Base-by-base conservation (phyloP, 2,888 invertebrate species). In the Opisthograptis luteolata region DNA sequence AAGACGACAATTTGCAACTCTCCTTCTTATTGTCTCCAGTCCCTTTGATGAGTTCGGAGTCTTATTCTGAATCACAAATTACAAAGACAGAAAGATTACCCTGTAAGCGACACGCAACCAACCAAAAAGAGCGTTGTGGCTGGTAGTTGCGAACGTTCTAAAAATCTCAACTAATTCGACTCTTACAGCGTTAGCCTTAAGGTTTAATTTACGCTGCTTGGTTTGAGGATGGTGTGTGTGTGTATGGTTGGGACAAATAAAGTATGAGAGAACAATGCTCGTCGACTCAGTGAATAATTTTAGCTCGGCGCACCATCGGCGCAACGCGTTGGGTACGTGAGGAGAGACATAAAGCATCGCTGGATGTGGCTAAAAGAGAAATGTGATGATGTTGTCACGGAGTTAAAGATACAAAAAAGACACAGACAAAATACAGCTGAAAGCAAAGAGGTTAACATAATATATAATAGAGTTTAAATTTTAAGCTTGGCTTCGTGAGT, bases 231-330 rank as follows among this genome's bases (percentile, higher is more conserved):
- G 40, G 46, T 49, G 34, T 48, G 25, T 50, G 46, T 49, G 34
- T 48, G 25, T 50, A 34, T 51, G 52, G 39, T 34, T 46, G 72
- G 78, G 76, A 81, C 83, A 89, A 85, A 88, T 87, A 88, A 88
- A 89, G 83, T 87, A 87, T 81, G 76, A 75, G 82, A 81, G 87
- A 88, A 89, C 89, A 90, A 90, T 89, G 82, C 81, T 68, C 70
- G 79, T 68, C 76, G 81, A 82, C 76, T 79, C 81, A 79, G 82
- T 81, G 87, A 84, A 87, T 88, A 90, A 89, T 89, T 88, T 90
- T 88, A 89, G 87, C 84, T 64, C 67, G 73, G 68, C 76, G 74
- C 75, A 70, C 78, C 79, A 75, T 73, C 71, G 76, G 70, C 76
- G 70, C 76, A 75, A 65, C 76, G 76, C 70, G 66, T 60, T 71